phyloP scores from a whole-genome alignment of 2,797 vertebrate species.

The Malacoraja senta region DNA sequence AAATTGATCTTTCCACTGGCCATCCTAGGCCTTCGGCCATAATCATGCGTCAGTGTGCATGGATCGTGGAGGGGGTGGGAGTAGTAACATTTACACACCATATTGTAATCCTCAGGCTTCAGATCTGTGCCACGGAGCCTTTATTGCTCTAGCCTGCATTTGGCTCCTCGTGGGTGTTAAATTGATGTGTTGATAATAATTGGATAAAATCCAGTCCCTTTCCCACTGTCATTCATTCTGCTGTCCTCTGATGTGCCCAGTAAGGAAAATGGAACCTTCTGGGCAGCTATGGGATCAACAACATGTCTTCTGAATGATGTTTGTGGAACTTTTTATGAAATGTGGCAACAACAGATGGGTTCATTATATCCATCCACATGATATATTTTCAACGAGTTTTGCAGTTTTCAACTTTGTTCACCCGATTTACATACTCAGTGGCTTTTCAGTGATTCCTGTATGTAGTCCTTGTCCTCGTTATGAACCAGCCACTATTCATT shows the following conservation, averaged over 20 bases:
- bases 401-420: neutral
- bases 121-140: conserved; percentile 27
- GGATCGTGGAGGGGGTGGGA: conserved; percentile 48
- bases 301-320: neutral
- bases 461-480: neutral
- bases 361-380: conserved; percentile 12
- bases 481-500: neutral
- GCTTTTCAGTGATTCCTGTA: neutral
- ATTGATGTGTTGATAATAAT: conserved; percentile 40
- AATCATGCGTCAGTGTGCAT: conserved; percentile 51
- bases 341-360: neutral
- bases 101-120: conserved; percentile 24
- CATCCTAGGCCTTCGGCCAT: conserved; percentile 55
- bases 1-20: conserved; percentile 49
- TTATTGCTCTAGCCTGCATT: conserved; percentile 8
- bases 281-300: neutral
- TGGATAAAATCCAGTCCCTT: conserved; percentile 33
- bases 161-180: conserved; percentile 25
- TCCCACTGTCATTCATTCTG: conserved; percentile 39
- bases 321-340: neutral
- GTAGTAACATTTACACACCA: conserved; percentile 22
- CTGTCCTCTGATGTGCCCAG: conserved; percentile 30
- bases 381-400: neutral
- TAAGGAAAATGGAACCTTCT: conserved; percentile 11
- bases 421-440: neutral